Evolutionary conservation across 2,113 vertebrate species (phyloP), one percentile per base, ranked within the genome.

Genomic region (Megaceryle maxima): DNA sequence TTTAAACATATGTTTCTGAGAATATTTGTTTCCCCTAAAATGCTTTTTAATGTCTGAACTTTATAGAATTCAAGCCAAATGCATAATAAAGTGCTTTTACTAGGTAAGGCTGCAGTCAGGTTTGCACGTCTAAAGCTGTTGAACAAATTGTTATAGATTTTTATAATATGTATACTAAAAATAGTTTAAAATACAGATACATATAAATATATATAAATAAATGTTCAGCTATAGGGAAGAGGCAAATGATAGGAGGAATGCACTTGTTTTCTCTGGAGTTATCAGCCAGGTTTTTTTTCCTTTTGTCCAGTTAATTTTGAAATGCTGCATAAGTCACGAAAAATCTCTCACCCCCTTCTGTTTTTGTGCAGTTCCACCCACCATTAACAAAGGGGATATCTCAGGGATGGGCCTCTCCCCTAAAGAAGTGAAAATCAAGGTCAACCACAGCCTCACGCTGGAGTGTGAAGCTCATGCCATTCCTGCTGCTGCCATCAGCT

Each of bases 351-450:
- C 19, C 82, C 25, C 50, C 29, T 88, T 91, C 18, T 75, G 18
- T 95, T 91, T 93, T 67, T 93, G 24, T 89, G 33, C 97, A 99
- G 99, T 99, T 97, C 99, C 99, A 64, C 99, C 99, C 62, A 97
- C 98, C 89, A 99, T 99, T 96, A 98, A 97, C 97, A 99, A 98
- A 97, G 98, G 98, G 12, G 98, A 98, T 59, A 88, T 98, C 66
- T 95, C 98, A 29, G 98, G 98, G 22, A 96, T 97, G 56, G 98
- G 99, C 37, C 95, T 99, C 41, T 97, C 98, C 14, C 98, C 99
- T 13, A 99, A 98, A 96, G 99, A 99, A 95, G 98, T 99, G 86
- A 99, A 99, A 97, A 98, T 99, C 73, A 99, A 98, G 94, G 98
- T 99, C 50, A 99, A 99, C 95, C 98, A 98, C 97, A 99, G 98